Percentiles rank a stretch among this genome's conserved stretches.
Conservation (phyloP, 2,797 vertebrate genomes). For the Coccyzus lansbergi region DNA sequence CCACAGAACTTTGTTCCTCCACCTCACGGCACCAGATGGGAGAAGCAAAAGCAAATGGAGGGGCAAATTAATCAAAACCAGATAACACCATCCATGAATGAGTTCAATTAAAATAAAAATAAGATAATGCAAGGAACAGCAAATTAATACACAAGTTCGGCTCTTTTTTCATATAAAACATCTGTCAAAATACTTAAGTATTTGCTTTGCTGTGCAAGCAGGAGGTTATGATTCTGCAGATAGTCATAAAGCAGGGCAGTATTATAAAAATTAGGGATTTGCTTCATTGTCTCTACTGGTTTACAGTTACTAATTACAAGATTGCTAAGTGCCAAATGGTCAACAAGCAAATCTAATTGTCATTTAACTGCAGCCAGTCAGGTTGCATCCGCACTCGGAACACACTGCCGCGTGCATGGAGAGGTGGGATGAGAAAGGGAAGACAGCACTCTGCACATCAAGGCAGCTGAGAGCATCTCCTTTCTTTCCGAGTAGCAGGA, state of each 20-base stretch:
- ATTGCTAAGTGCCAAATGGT: conserved; percentile 65
- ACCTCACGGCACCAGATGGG: background rate
- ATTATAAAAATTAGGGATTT: conserved; percentile 58
- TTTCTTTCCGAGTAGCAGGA: background rate
- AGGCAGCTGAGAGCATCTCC: background rate
- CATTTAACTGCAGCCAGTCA: conserved; percentile 56
- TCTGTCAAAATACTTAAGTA: conserved; percentile 69
- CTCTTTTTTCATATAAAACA: conserved; percentile 61
- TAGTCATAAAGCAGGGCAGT: conserved; percentile 51
- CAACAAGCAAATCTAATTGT: conserved; percentile 62
- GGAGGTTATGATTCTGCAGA: conserved; percentile 54
- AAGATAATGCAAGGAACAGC: conserved; percentile 25
- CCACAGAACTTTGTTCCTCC: background rate
- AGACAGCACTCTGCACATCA: background rate
- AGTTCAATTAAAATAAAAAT: background rate
- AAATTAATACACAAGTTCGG: conserved; percentile 56
- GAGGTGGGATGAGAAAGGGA: fast-evolving
- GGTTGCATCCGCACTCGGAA: background rate
- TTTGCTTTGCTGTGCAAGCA: conserved; percentile 65
- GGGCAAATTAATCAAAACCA: conserved; percentile 41
- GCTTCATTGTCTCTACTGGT: conserved; percentile 56
- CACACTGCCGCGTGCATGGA: background rate
- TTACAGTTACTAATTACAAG: conserved; percentile 67
- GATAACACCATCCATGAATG: conserved; percentile 9
- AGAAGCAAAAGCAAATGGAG: background rate